These are phyloP conservation scores for Sinocyclocheilus anshuiensis DNA, from an alignment of 2,113 vertebrate genomes.

Conservation along the genomic window DNA sequence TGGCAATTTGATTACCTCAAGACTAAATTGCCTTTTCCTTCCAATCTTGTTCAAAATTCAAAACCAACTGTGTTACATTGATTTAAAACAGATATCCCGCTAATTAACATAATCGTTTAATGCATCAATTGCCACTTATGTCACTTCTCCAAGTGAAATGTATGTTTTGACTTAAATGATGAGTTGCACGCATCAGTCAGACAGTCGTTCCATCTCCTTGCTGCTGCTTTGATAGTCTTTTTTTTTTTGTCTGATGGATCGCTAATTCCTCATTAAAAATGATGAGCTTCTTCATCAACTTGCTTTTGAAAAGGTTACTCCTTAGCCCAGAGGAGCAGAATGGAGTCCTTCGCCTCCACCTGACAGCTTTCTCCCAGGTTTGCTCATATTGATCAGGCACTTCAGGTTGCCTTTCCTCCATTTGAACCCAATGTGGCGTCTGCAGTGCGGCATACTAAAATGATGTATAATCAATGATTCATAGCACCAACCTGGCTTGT, in stretches of 20 bases:
- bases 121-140: background rate
- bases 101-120: constrained; percentile 28
- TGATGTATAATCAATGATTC: constrained; percentile 81
- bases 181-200: constrained; percentile 61
- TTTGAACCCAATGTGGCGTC: constrained; percentile 69
- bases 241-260: constrained; percentile 55
- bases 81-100: background rate
- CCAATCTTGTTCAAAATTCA: constrained; percentile 32
- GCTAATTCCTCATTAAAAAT: constrained; percentile 81
- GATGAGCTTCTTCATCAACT: constrained; percentile 79
- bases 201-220: constrained; percentile 61
- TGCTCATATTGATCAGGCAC: constrained; percentile 76
- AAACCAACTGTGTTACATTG: constrained; percentile 6
- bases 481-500: constrained; percentile 70
- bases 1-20: constrained; percentile 57
- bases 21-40: constrained; percentile 56
- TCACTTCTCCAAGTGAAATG: background rate
- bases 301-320: constrained; percentile 78
- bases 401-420: constrained; percentile 75
- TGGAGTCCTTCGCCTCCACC: constrained; percentile 71
- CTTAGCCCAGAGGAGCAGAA: constrained; percentile 64
- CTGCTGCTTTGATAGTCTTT: constrained; percentile 66
- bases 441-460: constrained; percentile 78
- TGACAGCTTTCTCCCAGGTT: constrained; percentile 71
- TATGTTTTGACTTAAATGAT: constrained; percentile 53